These are phyloP conservation scores for Meleagris gallopavo DNA, from an alignment of 2,113 vertebrate species.

Conservation along the genomic window DNA sequence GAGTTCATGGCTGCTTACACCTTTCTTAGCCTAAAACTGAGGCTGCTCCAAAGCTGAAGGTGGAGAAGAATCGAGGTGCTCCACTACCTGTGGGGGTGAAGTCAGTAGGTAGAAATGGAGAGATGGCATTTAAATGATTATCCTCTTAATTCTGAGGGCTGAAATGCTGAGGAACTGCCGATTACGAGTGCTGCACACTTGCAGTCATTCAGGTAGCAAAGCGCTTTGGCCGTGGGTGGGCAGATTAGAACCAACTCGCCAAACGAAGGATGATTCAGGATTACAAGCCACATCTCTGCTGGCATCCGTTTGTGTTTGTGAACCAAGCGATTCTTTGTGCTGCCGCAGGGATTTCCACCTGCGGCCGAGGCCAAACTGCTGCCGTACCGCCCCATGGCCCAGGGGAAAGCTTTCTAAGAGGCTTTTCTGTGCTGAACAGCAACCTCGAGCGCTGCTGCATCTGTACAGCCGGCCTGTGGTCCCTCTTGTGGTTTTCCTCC, in stretches of 20 bases:
- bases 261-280: not conserved
- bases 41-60: not conserved
- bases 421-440: not conserved
- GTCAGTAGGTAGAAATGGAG: not conserved
- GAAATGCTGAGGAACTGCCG: not conserved
- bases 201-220: not conserved
- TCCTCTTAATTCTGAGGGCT: not conserved
- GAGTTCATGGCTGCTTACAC: not conserved
- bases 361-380: not conserved
- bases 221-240: not conserved
- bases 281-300: not conserved
- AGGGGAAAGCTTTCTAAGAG: not conserved
- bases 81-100: not conserved
- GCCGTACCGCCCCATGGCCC: no score
- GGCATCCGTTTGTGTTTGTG: not conserved
- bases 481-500: not conserved
- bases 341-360: not conserved
- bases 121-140: not conserved
- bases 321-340: fast-evolving
- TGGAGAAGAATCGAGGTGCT: not conserved
- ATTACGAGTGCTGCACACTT: not conserved
- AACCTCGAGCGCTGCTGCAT: not conserved
- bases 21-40: not conserved
- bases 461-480: fast-evolving
- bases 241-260: not conserved